A percentile compares a stretch with the other conserved stretches of the same genome.
Evolutionary conservation across 2,797 vertebrate species (phyloP).

Genomic region (Cyprinodon diabolis): DNA sequence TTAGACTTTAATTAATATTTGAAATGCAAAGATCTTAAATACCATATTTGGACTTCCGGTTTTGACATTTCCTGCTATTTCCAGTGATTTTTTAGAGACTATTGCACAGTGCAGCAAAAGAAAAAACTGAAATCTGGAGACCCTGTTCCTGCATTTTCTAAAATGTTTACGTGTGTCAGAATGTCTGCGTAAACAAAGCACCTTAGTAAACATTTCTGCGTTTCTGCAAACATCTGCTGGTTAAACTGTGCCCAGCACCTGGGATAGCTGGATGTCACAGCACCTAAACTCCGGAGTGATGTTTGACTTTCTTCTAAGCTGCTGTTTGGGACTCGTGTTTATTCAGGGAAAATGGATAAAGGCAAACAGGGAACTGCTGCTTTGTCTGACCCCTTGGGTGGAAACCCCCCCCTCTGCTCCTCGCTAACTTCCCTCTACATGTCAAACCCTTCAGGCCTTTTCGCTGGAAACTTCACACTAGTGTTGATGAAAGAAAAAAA

Average conservation of each 20-base stretch:
- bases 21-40: neutral
- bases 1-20: too few relatives aligned
- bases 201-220: constrained; percentile 68
- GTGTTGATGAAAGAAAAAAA: constrained; percentile 24
- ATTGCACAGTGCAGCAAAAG: constrained; percentile 25
- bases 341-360: constrained; percentile 69
- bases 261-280: constrained; percentile 63
- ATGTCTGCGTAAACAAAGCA: constrained; percentile 59
- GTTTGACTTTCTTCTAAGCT: constrained; percentile 73
- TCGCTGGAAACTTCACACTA: constrained; percentile 39
- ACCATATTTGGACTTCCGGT: neutral
- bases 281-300: constrained; percentile 62
- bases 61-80: neutral
- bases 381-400: constrained; percentile 57
- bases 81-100: neutral
- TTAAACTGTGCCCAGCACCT: constrained; percentile 72
- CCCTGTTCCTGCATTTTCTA: constrained; percentile 49
- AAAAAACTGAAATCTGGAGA: constrained; percentile 27
- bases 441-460: constrained; percentile 30
- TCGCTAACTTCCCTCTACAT: constrained; percentile 46
- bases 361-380: constrained; percentile 57
- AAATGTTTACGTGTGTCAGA: constrained; percentile 63
- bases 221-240: constrained; percentile 67
- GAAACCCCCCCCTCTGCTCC: constrained; percentile 55
- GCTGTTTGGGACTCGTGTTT: constrained; percentile 75